These are phyloP conservation scores for Hypanus sabinus DNA, from an alignment of 2,113 vertebrate species.

Conservation along the genomic window DNA sequence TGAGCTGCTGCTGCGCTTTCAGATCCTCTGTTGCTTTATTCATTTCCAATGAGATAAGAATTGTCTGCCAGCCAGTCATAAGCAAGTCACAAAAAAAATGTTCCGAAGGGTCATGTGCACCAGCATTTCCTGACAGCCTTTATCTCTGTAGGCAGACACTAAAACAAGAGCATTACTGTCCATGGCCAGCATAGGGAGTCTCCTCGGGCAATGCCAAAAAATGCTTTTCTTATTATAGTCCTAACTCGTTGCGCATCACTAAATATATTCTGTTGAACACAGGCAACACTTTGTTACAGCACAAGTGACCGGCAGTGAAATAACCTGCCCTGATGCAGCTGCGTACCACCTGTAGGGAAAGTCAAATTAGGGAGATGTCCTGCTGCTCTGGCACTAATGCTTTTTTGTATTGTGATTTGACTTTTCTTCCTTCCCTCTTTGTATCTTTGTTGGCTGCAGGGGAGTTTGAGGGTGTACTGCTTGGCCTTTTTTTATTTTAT, in stretches of 20 bases:
- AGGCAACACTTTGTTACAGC: constrained; percentile 64
- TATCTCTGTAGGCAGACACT: constrained; percentile 66
- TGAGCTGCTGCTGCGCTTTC: neutral
- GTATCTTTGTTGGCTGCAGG: constrained; percentile 55
- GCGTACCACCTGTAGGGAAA: constrained; percentile 91
- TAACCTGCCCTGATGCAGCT: constrained; percentile 88
- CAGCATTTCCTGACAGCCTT: constrained; percentile 73
- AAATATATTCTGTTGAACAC: constrained; percentile 70
- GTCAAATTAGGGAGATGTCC: constrained; percentile 87
- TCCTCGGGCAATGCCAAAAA: constrained; percentile 79
- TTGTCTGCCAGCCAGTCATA: constrained; percentile 28
- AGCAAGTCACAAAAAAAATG: neutral
- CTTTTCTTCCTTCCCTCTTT: constrained; percentile 50
- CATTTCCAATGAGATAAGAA: constrained; percentile 33
- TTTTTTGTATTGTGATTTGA: constrained; percentile 70
- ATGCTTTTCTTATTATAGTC: constrained; percentile 77
- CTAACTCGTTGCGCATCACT: constrained; percentile 63
- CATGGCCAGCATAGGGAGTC: constrained; percentile 62
- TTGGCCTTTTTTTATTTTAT: constrained; percentile 53
- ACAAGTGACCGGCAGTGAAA: constrained; percentile 59
- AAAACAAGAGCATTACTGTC: constrained; percentile 89
- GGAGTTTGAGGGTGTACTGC: constrained; percentile 56
- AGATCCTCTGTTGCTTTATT: constrained; percentile 1
- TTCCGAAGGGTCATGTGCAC: constrained; percentile 77
- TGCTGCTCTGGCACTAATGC: constrained; percentile 78